A percentile compares a stretch with the other conserved stretches of the same genome.
Conservation (phyloP, 2,113 vertebrate genomes). For the Hippocampus abdominalis region DNA sequence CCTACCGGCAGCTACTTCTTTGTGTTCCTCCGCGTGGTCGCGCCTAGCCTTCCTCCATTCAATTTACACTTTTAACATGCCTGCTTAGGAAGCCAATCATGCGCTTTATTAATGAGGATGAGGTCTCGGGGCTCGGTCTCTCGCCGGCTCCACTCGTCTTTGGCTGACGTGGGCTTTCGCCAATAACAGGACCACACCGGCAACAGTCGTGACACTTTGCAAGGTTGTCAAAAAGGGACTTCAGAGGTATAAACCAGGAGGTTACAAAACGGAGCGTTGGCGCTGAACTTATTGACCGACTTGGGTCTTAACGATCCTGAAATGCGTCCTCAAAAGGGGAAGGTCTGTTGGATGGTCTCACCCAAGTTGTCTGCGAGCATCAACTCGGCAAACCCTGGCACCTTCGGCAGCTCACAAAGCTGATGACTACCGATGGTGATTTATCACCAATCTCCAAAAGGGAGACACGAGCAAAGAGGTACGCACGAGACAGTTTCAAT, state of each 20-base stretch:
- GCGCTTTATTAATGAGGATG: constrained; percentile 75
- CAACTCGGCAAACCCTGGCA: too few relatives aligned
- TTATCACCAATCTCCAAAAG: neutral
- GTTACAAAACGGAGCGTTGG: too few relatives aligned
- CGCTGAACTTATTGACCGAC: too few relatives aligned
- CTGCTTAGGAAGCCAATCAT: constrained; percentile 65
- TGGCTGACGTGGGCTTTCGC: neutral
- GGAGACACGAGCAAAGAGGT: neutral
- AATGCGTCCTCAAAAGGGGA: too few relatives aligned
- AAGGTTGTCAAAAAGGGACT: too few relatives aligned
- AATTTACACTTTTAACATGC: constrained; percentile 71
- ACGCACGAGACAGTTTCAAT: neutral
- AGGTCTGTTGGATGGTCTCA: too few relatives aligned
- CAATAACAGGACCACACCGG: neutral
- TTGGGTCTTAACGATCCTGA: too few relatives aligned
- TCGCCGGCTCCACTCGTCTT: constrained; percentile 19
- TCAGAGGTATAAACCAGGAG: too few relatives aligned
- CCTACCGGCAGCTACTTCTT: constrained; percentile 25
- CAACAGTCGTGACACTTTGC: too few relatives aligned
- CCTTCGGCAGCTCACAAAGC: too few relatives aligned
- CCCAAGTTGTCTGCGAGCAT: too few relatives aligned
- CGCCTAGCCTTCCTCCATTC: constrained; percentile 34
- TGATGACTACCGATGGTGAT: too few relatives aligned
- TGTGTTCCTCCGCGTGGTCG: constrained; percentile 38
- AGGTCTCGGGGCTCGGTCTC: constrained; percentile 40